phyloP scores from a whole-genome alignment of 2,888 invertebrate genomes.

The Xylota segnis region DNA sequence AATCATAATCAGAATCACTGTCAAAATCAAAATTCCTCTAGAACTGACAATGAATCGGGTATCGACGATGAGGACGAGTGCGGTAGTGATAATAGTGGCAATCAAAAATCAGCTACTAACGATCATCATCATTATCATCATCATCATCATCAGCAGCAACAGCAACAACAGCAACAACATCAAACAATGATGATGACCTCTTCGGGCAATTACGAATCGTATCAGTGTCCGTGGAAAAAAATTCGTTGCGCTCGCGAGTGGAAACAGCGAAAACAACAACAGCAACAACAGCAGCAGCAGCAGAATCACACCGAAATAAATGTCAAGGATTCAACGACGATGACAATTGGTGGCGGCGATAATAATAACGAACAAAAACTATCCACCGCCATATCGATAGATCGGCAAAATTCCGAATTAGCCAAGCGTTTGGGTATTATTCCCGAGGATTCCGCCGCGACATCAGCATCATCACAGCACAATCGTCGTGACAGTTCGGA shows the following conservation, averaged over 20 bases:
- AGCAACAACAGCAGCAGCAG: conserved; percentile 69
- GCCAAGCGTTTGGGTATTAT: conserved; percentile 71
- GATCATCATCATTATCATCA: not conserved
- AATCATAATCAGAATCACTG: conserved; percentile 42
- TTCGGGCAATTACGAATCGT: conserved; percentile 78
- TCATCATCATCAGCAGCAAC: not conserved
- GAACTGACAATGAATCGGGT: conserved; percentile 76
- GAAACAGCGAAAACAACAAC: conserved; percentile 82
- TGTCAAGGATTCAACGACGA: conserved; percentile 37
- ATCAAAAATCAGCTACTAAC: conserved; percentile 17
- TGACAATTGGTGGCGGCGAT: no score
- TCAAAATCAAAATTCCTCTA: conserved; percentile 42
- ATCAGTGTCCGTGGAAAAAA: conserved; percentile 84
- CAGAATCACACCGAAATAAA: conserved; percentile 36
- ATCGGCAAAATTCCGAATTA: conserved; percentile 69
- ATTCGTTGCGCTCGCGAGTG: conserved; percentile 84
- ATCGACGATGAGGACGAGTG: conserved; percentile 80
- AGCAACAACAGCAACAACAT: conserved; percentile 35
- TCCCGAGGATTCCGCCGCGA: conserved; percentile 61
- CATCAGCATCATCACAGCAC: conserved; percentile 67
- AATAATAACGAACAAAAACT: conserved; percentile 53
- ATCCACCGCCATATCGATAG: conserved; percentile 62
- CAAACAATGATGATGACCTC: conserved; percentile 48
- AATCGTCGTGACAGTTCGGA: conserved; percentile 84
- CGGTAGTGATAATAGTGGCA: conserved; percentile 79